phyloP scores from a whole-genome alignment of 1,140 invertebrate species.

The Mycetomoellerius zeteki region DNA sequence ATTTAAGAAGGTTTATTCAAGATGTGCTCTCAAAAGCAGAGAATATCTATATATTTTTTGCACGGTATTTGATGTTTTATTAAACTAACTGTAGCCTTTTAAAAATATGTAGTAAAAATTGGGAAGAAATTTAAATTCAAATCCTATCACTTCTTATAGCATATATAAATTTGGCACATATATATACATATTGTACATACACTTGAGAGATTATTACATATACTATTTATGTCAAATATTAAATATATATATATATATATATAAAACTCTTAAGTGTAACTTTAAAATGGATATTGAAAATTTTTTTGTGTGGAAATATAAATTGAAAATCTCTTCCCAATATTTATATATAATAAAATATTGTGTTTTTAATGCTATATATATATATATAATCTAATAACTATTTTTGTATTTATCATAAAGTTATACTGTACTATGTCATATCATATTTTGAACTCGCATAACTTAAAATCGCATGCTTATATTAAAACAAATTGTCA shows the following conservation, averaged over 20 bases:
- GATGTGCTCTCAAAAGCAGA: background rate
- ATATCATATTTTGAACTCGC: background rate
- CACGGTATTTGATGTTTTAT: background rate
- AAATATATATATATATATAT: too few relatives aligned
- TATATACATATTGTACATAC: background rate
- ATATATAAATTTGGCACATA: background rate
- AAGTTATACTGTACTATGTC: background rate
- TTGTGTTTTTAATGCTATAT: background rate
- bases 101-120: background rate
- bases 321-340: background rate
- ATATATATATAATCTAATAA: background rate
- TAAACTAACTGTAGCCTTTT: background rate
- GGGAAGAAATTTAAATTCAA: background rate
- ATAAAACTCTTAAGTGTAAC: background rate
- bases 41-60: background rate
- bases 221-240: background rate
- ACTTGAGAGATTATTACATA: background rate
- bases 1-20: background rate
- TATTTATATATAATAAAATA: background rate
- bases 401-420: background rate
- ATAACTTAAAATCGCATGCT: background rate
- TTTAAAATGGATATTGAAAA: background rate
- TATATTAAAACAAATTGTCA: background rate
- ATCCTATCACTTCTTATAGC: background rate
- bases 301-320: background rate